Evolutionary conservation across 2,888 invertebrate species (phyloP), one percentile per base, ranked within the genome.

Genomic region (Drosophila diplacantha): DNA sequence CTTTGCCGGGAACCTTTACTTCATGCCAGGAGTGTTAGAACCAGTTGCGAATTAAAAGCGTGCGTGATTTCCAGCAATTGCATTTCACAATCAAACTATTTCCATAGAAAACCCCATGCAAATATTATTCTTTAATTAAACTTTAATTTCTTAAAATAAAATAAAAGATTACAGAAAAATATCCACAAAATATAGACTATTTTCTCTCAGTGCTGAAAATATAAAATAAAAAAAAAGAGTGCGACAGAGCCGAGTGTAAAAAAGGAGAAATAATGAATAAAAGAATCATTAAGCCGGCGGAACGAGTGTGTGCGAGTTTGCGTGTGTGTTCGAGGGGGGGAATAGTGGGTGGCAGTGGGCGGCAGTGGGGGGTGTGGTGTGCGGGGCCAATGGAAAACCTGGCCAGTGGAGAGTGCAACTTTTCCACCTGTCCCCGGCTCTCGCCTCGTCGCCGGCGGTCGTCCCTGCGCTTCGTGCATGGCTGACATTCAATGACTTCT

Each of bases 401-500:
- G 63, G 63, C 63, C 63, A 62, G 60, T 60, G 60, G 60, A 60
- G 60, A 60, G 60, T 60, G 60, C 60, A 60, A 60, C 60, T 60
- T 60, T 60, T 43, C 52, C 61, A 34, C 41, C 58, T 26, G 29
- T 26, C 24, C 12, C 16, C 4, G 8, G 4, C 55, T 16, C 31
- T 22, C 43, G 9, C 29, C 34, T 32, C 38, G 22, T 22, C 22
- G 22, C 24, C 46, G n/a, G 22, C 11, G 20, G 24, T 50, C 58
- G 51, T 56, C 59, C 53, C 59, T 60, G 12, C 57, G 39, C 39
- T 46, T 78, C 76, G 73, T 75, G 80, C 82, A 74, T 82, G 79
- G 76, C 75, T 79, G 79, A 82, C 83, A 80, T 82, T 80, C 80
- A 82, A 80, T 82, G 80, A 80, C 81, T 80, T 80, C 71, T 74